These are phyloP conservation scores for Manis pentadactyla DNA, from an alignment of 2,797 vertebrate species.

Conservation along the genomic window DNA sequence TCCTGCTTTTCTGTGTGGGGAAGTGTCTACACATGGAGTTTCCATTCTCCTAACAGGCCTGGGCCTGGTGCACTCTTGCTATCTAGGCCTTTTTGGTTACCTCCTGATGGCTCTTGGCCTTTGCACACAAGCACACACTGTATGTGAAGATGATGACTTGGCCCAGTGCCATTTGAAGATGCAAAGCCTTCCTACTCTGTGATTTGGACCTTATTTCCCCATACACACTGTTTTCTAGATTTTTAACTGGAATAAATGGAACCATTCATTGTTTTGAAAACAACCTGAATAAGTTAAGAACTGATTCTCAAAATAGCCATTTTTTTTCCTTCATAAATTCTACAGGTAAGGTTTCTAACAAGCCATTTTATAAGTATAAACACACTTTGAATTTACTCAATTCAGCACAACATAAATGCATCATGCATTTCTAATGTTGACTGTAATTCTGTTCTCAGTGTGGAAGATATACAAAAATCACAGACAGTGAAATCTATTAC, in stretches of 20 bases:
- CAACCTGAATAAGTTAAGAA: background rate
- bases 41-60: background rate
- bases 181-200: background rate
- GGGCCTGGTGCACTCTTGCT: fast-evolving
- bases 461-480: background rate
- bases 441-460: background rate
- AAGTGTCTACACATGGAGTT: fast-evolving
- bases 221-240: background rate
- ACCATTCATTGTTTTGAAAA: constrained; percentile 28
- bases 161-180: background rate
- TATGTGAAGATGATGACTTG: background rate
- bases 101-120: fast-evolving
- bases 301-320: background rate
- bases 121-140: fast-evolving
- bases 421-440: background rate
- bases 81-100: background rate
- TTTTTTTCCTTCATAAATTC: background rate
- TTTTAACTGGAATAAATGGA: background rate
- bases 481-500: background rate
- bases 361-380: background rate
- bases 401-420: background rate
- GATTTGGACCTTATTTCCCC: background rate
- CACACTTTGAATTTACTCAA: background rate
- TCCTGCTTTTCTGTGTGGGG: fast-evolving
- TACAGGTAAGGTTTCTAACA: background rate